Conservation (phyloP, 1,140 invertebrate genomes). For the Megalonaias nervosa region DNA sequence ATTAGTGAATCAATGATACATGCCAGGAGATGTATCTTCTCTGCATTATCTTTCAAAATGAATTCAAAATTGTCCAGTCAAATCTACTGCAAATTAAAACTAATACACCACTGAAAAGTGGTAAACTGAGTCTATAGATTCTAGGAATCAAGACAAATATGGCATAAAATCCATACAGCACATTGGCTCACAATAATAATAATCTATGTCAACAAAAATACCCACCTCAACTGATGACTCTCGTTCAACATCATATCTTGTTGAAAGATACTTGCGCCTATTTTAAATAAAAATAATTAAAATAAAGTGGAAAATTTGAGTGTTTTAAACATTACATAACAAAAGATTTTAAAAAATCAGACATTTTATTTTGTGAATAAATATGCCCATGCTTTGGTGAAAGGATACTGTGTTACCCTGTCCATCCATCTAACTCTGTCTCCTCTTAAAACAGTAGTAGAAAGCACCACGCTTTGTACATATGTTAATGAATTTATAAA, state of each 20-base stretch:
- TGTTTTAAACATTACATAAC: neutral
- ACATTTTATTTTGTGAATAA: too few species aligned
- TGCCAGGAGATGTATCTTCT: too few species aligned
- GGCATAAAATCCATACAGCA: neutral
- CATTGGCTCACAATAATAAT: neutral
- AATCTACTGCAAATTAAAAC: neutral
- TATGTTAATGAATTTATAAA: too few species aligned
- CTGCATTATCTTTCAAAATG: too few species aligned
- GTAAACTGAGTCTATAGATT: neutral
- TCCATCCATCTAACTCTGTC: too few species aligned
- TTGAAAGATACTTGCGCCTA: constrained; percentile 16
- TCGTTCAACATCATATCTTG: constrained; percentile 21
- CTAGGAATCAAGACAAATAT: constrained; percentile 1
- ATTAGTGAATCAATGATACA: too few species aligned
- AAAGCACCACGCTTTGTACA: too few species aligned
- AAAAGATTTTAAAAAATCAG: too few species aligned
- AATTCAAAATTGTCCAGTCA: neutral
- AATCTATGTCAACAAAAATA: neutral
- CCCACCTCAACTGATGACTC: constrained; percentile 28
- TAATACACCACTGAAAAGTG: neutral
- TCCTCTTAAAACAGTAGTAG: too few species aligned
- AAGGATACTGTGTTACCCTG: too few species aligned
- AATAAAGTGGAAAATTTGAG: neutral
- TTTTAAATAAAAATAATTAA: neutral
- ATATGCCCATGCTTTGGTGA: too few species aligned